These are phyloP conservation scores for Metopolophium dirhodum DNA, from an alignment of 1,140 invertebrate species.

Conservation along the genomic window DNA sequence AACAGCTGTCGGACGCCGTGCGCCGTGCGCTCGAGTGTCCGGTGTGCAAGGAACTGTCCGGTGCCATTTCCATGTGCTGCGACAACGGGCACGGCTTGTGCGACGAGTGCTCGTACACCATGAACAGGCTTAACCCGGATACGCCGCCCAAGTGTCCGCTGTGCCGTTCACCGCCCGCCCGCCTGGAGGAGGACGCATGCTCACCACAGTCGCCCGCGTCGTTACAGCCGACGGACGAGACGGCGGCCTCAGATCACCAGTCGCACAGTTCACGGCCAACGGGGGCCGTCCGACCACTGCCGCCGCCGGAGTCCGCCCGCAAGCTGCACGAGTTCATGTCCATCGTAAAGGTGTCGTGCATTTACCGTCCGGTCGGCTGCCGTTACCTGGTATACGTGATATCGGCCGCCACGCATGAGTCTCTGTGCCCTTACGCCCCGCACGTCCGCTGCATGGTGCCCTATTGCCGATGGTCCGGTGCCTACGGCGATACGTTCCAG, in stretches of 20 bases:
- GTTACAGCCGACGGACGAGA: no score
- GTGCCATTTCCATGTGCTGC: not conserved
- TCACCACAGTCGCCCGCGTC: not conserved
- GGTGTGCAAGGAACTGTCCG: constrained; percentile 22
- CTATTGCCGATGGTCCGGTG: not conserved
- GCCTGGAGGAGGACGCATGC: not conserved
- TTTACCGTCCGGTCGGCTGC: not conserved
- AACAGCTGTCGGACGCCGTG: not conserved
- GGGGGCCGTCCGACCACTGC: not conserved
- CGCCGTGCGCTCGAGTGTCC: constrained; percentile 31
- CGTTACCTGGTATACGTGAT: not conserved
- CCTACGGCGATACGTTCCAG: not conserved
- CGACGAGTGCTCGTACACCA: not conserved
- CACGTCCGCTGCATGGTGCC: constrained; percentile 22
- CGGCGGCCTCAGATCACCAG: no score
- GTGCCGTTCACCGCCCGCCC: not conserved
- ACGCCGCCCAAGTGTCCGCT: not conserved
- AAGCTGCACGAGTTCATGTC: not conserved
- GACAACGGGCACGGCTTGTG: constrained; percentile 8
- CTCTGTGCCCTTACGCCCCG: not conserved
- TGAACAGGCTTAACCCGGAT: not conserved
- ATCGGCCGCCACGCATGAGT: not conserved
- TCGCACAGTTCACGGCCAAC: not conserved
- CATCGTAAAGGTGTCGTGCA: not conserved
- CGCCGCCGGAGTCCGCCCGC: no score